Evolutionary conservation across 2,797 vertebrate species (phyloP), one percentile per base, ranked within the genome.

Genomic region (Lagorchestes hirsutus): DNA sequence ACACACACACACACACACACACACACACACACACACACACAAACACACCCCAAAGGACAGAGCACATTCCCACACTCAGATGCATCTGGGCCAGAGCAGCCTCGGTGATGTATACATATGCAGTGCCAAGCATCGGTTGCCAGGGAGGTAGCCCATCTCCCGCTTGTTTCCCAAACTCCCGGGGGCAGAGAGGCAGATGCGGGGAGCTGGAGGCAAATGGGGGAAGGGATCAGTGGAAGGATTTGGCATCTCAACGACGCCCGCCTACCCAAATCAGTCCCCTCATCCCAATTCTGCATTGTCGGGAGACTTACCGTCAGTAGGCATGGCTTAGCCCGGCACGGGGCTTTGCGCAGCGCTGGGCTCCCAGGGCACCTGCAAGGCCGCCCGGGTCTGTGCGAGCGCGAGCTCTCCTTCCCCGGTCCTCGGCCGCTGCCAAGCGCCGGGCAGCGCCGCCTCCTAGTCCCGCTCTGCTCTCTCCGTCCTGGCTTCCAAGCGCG

Each of bases 261-360:
- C 59, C 97, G 62, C 94, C 91, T 92, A 57, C 92, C 97, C 57
- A 10, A 29, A 12, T 4, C 59, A 59, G 28, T 40, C 27, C 62
- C 9, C 24, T 52, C 27, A 2, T 59, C 74, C 52, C 1, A 55
- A 91, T 56, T 95, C 95, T 94, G 92, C 27, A 18, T n/a, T 28
- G 59, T 91, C 50, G 0, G 50, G 93, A 93, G 98, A 99, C 99
- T 99, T 98, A 99, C 99, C 99, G 98, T 99, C 99, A 18, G 99
- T 98, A 97, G 98, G 99, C 99, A 99, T 99, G 98, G 98, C 98
- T 94, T 82, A 52, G 94, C 94, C 54, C 24, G n/a, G 74, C 8
- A 52, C 92, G 82, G 93, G 92, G 90, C 74, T 82, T 93, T 3
- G 57, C 97, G 91, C 56, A 94, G 95, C 52, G 95, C 94, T 94